Evolutionary conservation across 2,113 vertebrate species (phyloP).

Genomic region (Acrocephalus arundinaceus): DNA sequence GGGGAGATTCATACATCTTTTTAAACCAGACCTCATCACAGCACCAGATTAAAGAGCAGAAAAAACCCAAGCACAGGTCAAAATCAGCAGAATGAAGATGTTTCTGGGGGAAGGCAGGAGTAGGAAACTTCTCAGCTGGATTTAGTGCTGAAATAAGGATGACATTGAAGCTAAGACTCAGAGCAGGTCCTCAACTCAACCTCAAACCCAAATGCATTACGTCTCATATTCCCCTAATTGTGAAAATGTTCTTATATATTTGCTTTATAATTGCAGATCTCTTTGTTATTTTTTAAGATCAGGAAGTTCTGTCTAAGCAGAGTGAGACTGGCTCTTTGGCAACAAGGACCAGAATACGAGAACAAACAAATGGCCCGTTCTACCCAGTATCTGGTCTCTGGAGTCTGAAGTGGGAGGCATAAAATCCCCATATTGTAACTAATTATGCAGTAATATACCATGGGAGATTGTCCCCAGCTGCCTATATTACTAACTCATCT

Average conservation of each 20-base stretch:
- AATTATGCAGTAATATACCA: conserved; percentile 55
- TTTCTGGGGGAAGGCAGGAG: neutral
- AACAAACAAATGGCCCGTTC: conserved; percentile 42
- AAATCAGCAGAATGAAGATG: neutral
- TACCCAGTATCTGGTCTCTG: conserved; percentile 22
- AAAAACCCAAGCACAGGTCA: neutral
- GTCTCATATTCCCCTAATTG: neutral
- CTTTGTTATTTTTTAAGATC: neutral
- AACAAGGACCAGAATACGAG: conserved; percentile 17
- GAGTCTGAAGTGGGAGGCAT: conserved; percentile 51
- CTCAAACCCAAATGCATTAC: neutral
- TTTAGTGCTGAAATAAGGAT: neutral
- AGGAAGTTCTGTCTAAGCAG: neutral
- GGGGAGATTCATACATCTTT: neutral
- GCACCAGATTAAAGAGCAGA: neutral
- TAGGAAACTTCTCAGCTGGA: neutral
- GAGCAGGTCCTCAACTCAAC: neutral
- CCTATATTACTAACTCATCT: conserved; percentile 46
- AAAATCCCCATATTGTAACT: conserved; percentile 59
- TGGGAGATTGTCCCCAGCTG: conserved; percentile 49
- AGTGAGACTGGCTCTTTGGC: neutral
- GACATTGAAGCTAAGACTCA: neutral
- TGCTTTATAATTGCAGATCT: neutral
- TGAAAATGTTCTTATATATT: neutral
- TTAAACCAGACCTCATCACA: neutral